These are phyloP conservation scores for Tiliacea citrago DNA, from an alignment of 2,888 invertebrate species.

Conservation along the genomic window DNA sequence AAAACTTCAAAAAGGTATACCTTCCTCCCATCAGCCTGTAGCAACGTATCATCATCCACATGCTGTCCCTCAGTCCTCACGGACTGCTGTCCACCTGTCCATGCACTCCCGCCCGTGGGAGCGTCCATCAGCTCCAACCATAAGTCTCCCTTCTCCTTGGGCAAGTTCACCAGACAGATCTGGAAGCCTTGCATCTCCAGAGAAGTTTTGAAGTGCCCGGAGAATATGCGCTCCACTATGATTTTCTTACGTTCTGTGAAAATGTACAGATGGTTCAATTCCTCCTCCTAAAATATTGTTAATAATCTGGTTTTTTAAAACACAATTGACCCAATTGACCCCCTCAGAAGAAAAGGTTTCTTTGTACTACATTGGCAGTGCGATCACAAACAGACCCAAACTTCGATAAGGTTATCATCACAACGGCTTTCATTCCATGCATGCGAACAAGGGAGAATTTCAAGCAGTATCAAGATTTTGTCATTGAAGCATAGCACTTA, in stretches of 20 bases:
- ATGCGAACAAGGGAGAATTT: not conserved
- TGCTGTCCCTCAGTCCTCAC: conserved; percentile 73
- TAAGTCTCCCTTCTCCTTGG: conserved; percentile 79
- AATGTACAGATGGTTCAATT: not conserved
- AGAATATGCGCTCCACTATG: conserved; percentile 88
- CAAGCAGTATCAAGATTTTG: not conserved
- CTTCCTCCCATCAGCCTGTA: conserved; percentile 76
- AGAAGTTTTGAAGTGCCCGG: conserved; percentile 93
- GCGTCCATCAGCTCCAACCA: conserved; percentile 91
- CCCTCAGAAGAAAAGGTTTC: too few relatives aligned
- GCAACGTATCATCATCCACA: conserved; percentile 78
- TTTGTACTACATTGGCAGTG: too few relatives aligned
- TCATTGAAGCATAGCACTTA: conserved; percentile 76
- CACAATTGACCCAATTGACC: too few relatives aligned
- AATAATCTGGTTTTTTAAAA: too few relatives aligned
- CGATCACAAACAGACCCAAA: too few relatives aligned
- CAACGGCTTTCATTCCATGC: not conserved
- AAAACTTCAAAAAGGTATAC: conserved; percentile 62
- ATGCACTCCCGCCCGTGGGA: conserved; percentile 90
- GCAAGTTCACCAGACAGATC: conserved; percentile 92
- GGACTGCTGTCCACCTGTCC: conserved; percentile 89
- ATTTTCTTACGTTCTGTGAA: conserved; percentile 84
- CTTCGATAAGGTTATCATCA: not conserved
- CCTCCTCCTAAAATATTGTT: too few relatives aligned
- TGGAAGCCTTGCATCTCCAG: conserved; percentile 95